phyloP scores from a whole-genome alignment of 2,888 invertebrate species.

The Bembecia ichneumoniformis region DNA sequence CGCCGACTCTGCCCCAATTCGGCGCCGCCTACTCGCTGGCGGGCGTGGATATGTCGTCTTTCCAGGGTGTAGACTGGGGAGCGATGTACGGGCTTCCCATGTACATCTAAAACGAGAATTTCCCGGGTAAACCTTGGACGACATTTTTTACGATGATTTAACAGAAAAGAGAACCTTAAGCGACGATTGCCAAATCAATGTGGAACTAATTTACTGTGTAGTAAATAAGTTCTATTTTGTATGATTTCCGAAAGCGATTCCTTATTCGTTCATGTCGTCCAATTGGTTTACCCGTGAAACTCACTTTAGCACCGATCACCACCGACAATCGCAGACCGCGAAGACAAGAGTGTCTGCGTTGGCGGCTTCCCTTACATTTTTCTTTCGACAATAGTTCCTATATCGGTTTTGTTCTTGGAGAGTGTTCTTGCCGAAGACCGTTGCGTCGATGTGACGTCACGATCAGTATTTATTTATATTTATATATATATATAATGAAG shows the following conservation, averaged over 20 bases:
- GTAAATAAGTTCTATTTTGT: too few species aligned
- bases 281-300: too few species aligned
- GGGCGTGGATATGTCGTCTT: constrained; percentile 92
- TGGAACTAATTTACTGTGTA: too few species aligned
- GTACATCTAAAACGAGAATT: constrained; percentile 78
- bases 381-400: constrained; percentile 41
- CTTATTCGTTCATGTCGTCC: too few species aligned
- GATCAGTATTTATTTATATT: constrained; percentile 37
- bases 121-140: constrained; percentile 1
- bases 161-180: too few species aligned
- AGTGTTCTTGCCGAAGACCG: constrained; percentile 32
- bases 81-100: constrained; percentile 94
- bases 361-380: constrained; percentile 8
- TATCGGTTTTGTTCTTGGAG: constrained; percentile 15
- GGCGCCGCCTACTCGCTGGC: constrained; percentile 85
- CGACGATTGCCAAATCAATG: neutral
- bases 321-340: too few species aligned
- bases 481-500: constrained; percentile 3
- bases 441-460: constrained; percentile 23
- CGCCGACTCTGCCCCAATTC: constrained; percentile 74
- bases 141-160: too few species aligned
- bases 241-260: too few species aligned
- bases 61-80: constrained; percentile 93
- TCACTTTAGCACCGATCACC: too few species aligned
- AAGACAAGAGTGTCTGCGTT: constrained; percentile 20